A percentile compares a stretch with the other conserved stretches of the same genome.
phyloP scores from a whole-genome alignment of 2,888 invertebrate species.

The Neoscelio sp. region DNA sequence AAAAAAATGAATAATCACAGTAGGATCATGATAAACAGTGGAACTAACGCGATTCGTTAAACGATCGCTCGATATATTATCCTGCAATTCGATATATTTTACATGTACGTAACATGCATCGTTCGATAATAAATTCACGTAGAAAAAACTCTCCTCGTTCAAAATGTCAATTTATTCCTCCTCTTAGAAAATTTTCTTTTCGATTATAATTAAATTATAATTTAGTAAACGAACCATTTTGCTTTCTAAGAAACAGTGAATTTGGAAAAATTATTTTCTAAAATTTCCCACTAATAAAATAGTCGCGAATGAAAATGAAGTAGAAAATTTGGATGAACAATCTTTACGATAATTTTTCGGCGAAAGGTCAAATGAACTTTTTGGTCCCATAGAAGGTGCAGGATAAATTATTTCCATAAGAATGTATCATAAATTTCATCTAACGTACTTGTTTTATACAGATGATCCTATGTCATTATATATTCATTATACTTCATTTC shows the following conservation, averaged over 20 bases:
- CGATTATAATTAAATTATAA: neutral
- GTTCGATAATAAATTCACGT: slow-evolving; percentile 2
- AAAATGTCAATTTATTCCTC: no score
- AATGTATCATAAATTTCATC: slow-evolving; percentile 71
- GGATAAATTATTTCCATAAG: slow-evolving; percentile 73
- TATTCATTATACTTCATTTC: slow-evolving; percentile 28
- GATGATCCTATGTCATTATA: slow-evolving; percentile 27
- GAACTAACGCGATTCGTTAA: neutral
- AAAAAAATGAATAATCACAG: slow-evolving; percentile 55
- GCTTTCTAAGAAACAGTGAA: neutral
- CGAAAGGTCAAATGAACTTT: slow-evolving; percentile 72
- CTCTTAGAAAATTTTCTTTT: no score
- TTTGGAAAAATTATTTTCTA: neutral
- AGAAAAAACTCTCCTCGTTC: neutral
- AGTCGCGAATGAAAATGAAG: slow-evolving; percentile 26
- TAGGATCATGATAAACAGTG: slow-evolving; percentile 37
- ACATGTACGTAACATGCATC: no score
- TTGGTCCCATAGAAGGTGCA: slow-evolving; percentile 82
- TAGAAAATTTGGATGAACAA: slow-evolving; percentile 2
- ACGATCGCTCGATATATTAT: slow-evolving; percentile 6
- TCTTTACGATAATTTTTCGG: neutral
- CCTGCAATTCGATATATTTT: neutral
- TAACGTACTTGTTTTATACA: slow-evolving; percentile 67
- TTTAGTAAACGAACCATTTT: neutral
- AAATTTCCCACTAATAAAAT: no score